These are phyloP conservation scores for Pelvicachromis taeniatus DNA, from an alignment of 2,113 vertebrate genomes.

Conservation along the genomic window DNA sequence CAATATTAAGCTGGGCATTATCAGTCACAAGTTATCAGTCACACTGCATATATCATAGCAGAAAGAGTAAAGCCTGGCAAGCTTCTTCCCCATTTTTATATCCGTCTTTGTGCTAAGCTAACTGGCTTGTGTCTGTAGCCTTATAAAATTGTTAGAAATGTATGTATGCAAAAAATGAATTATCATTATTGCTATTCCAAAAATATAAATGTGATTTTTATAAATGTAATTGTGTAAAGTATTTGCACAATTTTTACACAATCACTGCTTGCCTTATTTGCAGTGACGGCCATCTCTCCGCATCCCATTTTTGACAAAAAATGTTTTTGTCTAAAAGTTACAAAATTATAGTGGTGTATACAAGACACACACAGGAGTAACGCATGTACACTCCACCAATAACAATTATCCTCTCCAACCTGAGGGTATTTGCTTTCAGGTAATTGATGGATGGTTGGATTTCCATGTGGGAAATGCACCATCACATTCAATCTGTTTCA, in stretches of 20 bases:
- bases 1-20: neutral
- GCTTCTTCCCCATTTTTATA: neutral
- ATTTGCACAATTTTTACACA: neutral
- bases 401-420: neutral
- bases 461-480: constrained; percentile 19
- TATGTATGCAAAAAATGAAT: neutral
- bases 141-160: neutral
- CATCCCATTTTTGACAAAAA: neutral
- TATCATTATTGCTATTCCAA: neutral
- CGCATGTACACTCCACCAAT: neutral
- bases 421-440: constrained; percentile 17
- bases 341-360: neutral
- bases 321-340: neutral
- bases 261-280: neutral
- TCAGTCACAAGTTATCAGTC: neutral
- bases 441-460: constrained; percentile 51
- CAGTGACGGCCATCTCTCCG: neutral
- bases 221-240: neutral
- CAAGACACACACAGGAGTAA: neutral
- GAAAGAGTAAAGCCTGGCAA: neutral
- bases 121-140: neutral
- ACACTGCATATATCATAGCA: neutral
- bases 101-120: neutral
- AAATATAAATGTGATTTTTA: too few relatives aligned
- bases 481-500: constrained; percentile 50